phyloP scores from a whole-genome alignment of 2,113 vertebrate genomes.

The Odocoileus virginianus region DNA sequence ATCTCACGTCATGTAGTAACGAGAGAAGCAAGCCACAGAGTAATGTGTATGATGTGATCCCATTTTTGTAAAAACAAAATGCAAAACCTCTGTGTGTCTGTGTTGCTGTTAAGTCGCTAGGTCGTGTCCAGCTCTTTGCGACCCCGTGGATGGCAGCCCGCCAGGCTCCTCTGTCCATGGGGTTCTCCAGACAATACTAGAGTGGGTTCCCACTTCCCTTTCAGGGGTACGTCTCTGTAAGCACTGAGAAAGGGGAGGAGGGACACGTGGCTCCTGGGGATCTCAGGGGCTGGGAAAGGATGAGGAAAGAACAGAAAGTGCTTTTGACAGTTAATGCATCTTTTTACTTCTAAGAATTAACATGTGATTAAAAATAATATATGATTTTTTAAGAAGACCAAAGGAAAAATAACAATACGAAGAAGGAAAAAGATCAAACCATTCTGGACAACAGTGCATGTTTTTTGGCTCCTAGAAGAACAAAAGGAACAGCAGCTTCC shows the following conservation, averaged over 20 bases:
- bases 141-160: accelerated
- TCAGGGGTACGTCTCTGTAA: neutral
- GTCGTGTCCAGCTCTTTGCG: neutral
- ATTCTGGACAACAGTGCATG: neutral
- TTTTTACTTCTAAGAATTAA: neutral
- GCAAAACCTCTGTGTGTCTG: neutral
- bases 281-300: neutral
- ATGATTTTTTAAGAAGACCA: neutral
- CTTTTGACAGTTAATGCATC: neutral
- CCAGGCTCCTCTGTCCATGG: neutral
- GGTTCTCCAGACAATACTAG: neutral
- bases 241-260: neutral
- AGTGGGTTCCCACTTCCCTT: neutral
- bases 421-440: neutral
- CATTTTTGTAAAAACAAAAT: neutral
- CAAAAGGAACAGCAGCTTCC: neutral
- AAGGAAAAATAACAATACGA: neutral
- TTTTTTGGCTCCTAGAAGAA: neutral
- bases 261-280: accelerated
- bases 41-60: neutral
- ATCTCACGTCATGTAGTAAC: neutral
- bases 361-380: neutral
- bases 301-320: neutral
- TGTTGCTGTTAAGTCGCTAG: accelerated
- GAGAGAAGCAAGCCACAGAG: neutral